phyloP scores from a whole-genome alignment of 2,888 invertebrate species.

The Orthosia gracilis region DNA sequence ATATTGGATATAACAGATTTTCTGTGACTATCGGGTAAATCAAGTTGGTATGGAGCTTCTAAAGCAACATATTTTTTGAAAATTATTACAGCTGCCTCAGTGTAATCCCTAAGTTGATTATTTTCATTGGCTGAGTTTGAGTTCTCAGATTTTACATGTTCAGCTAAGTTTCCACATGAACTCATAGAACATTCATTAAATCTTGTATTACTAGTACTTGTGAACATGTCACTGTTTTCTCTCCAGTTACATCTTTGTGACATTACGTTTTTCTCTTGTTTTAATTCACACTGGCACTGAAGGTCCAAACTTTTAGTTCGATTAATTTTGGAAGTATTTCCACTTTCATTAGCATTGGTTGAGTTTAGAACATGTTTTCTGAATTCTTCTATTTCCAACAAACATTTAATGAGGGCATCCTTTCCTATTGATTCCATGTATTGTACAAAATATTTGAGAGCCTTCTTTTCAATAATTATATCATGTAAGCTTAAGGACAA shows the following conservation, averaged over 20 bases:
- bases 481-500: constrained; percentile 94
- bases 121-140: constrained; percentile 62
- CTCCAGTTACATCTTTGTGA: constrained; percentile 77
- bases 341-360: constrained; percentile 66
- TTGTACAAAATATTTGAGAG: constrained; percentile 96
- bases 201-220: constrained; percentile 71
- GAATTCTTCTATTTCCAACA: constrained; percentile 94
- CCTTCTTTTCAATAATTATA: constrained; percentile 94
- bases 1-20: constrained; percentile 93
- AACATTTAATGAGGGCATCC: constrained; percentile 93
- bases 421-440: constrained; percentile 95
- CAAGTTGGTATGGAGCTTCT: constrained; percentile 92
- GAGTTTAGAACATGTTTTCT: constrained; percentile 76
- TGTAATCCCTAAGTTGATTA: constrained; percentile 74
- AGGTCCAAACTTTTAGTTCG: constrained; percentile 84
- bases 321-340: constrained; percentile 76
- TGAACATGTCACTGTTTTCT: constrained; percentile 69
- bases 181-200: constrained; percentile 76
- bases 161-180: constrained; percentile 81
- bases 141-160: constrained; percentile 69
- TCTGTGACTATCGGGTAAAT: constrained; percentile 91
- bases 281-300: constrained; percentile 72
- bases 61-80: constrained; percentile 95
- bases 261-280: constrained; percentile 66
- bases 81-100: constrained; percentile 93